Base-by-base conservation (phyloP, 2,797 vertebrate species). In the Percopsis omiscomaycus region DNA sequence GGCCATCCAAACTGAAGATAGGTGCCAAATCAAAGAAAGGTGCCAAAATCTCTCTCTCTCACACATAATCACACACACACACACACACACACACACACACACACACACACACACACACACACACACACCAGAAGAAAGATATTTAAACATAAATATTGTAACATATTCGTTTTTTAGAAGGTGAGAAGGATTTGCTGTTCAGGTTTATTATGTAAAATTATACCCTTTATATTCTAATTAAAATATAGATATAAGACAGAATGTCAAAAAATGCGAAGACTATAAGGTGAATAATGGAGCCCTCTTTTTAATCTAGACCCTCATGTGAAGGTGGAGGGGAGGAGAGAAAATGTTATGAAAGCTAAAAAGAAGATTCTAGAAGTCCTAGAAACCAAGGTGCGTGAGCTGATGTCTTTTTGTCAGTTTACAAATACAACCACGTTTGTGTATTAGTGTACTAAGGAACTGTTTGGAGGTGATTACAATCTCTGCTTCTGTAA, bases 1-100 rank as follows among this genome's bases (percentile, higher is more conserved):
- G 93, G 93, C 93, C 93, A 0, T 93, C 92, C 66, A 94, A 93
- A 66, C 85, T 94, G 69, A 94, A 94, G 84, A 93, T 94, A 46
- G 92, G 93, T 52, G 93, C 92, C 47, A 94, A 94, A 75, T 94
- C 92, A 71, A 94, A 93, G 84, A 94, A 93, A 93, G 93, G 93
- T 93, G 71, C 77, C 57, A 53, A 16, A 61, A 37, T 51, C 46
- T 51, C 63, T 2, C 45, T 30, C n/a, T 56, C 64, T 50, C 0
- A 5, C 0, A 3, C n/a, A 37, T 5, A 22, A 4, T 37, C 32
- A 5, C 32, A 5, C 32, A 5, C 5, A 5, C 32, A 5, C 32
- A 8, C 32, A 9, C 32, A 9, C 32, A 37, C 32, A 37, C 32
- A 37, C 32, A 32, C 30, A 32, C 30, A 32, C 30, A 32, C 30